Percentiles rank a stretch among this genome's conserved stretches.
phyloP scores from a whole-genome alignment of 2,797 vertebrate genomes.

The Esox lucius region DNA sequence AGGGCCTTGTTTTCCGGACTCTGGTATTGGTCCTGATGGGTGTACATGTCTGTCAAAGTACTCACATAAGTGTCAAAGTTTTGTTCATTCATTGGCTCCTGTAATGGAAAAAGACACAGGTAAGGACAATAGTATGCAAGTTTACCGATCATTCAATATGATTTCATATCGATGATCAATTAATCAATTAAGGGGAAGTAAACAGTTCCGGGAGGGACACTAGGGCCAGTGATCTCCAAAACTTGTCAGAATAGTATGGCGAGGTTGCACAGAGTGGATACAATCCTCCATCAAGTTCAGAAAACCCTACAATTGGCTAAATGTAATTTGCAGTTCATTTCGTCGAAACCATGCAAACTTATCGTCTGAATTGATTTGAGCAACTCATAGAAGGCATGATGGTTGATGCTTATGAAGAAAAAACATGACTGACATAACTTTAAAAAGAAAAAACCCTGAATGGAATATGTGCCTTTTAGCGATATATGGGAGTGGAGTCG shows the following conservation, averaged over 20 bases:
- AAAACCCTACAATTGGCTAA: not conserved
- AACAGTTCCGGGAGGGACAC: conserved; percentile 11
- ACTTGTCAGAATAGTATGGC: conserved; percentile 28
- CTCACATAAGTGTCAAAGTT: conserved; percentile 99
- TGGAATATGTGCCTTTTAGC: conserved; percentile 15
- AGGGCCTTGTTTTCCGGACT: conserved; percentile 99
- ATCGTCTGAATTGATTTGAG: conserved; percentile 39
- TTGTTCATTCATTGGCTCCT: conserved; percentile 99
- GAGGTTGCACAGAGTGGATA: conserved; percentile 8
- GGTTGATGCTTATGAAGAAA: conserved; percentile 42
- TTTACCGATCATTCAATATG: conserved; percentile 15
- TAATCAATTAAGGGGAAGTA: conserved; percentile 27
- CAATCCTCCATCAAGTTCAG: not conserved
- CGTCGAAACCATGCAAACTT: conserved; percentile 49
- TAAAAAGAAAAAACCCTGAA: not conserved
- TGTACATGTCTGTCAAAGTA: conserved; percentile 99
- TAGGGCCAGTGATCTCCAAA: conserved; percentile 1
- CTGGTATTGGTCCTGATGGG: conserved; percentile 99
- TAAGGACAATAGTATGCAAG: conserved; percentile 24
- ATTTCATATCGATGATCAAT: conserved; percentile 12
- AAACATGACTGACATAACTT: conserved; percentile 32
- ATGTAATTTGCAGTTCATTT: not conserved
- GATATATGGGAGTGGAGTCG: conserved; percentile 3
- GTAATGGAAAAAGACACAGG: conserved; percentile 49
- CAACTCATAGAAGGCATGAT: conserved; percentile 30